A percentile compares a stretch with the other conserved stretches of the same genome.
These are phyloP conservation scores for Triplophysa yarkandensis DNA, from an alignment of 2,797 vertebrate species.

Conservation along the genomic window DNA sequence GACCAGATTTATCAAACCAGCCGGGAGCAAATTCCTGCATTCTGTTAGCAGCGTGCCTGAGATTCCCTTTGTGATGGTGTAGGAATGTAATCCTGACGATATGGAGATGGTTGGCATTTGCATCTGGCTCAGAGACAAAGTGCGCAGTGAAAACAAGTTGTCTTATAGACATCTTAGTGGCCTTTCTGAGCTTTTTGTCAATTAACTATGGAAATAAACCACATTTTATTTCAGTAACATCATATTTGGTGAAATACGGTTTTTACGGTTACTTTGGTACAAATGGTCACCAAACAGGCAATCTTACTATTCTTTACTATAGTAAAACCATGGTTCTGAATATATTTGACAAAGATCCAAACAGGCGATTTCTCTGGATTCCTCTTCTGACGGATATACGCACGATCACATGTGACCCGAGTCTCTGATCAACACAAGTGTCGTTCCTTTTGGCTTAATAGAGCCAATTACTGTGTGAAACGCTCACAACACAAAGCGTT, in stretches of 20 bases:
- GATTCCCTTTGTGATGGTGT: slow-evolving; percentile 9
- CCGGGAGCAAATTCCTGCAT: neutral
- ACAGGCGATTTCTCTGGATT: too few species aligned
- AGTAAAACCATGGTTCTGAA: too few species aligned
- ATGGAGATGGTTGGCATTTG: slow-evolving; percentile 3
- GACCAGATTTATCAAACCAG: slow-evolving; percentile 36
- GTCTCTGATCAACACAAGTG: slow-evolving; percentile 40
- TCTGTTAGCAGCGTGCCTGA: neutral
- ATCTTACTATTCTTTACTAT: too few species aligned
- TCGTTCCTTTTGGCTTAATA: slow-evolving; percentile 66
- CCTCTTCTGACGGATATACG: neutral
- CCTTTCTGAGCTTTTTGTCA: neutral
- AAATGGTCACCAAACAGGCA: too few species aligned
- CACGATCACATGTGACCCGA: slow-evolving; percentile 33
- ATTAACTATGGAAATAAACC: too few species aligned
- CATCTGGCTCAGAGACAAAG: neutral
- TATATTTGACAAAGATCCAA: too few species aligned
- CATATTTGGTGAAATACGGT: too few species aligned
- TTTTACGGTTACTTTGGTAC: too few species aligned
- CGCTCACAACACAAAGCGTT: slow-evolving; percentile 62
- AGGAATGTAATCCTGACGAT: slow-evolving; percentile 3
- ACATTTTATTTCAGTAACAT: too few species aligned
- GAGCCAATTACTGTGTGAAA: slow-evolving; percentile 75
- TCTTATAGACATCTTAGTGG: neutral
- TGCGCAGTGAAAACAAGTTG: neutral